Evolutionary conservation across 37 sponge, comb jelly and placozoan genomes (phyloP).

Genomic region (Chondrilla cf. caribensis): DNA sequence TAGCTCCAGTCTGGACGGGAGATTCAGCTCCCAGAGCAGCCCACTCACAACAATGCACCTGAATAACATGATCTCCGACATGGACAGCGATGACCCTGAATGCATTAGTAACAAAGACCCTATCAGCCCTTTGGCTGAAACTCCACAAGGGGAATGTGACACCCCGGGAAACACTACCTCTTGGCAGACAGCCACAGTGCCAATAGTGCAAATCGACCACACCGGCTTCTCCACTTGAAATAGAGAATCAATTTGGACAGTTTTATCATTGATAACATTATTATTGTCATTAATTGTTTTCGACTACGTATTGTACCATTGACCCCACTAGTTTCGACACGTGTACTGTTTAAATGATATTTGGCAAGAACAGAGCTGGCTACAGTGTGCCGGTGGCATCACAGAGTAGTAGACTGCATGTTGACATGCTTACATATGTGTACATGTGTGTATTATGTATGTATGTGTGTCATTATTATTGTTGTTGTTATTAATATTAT

Average conservation of each 20-base stretch:
- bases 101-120: neutral
- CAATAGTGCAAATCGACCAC: slow-evolving; percentile 9
- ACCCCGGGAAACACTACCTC: neutral
- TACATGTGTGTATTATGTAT: neutral
- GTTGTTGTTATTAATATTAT: neutral
- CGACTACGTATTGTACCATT: no score
- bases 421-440: neutral
- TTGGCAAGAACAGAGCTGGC: no score
- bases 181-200: slow-evolving; percentile 6
- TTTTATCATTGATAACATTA: neutral
- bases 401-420: no score
- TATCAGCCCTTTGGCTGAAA: neutral
- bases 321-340: no score
- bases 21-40: neutral
- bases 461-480: neutral
- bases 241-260: neutral
- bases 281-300: neutral
- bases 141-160: neutral
- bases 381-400: no score
- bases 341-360: no score
- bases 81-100: neutral
- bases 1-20: slow-evolving; percentile 1
- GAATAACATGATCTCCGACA: neutral
- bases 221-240: neutral
- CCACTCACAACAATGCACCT: no score